Evolutionary conservation across 1,140 invertebrate species (phyloP).

Genomic region (Cyphomyrmex costatus): DNA sequence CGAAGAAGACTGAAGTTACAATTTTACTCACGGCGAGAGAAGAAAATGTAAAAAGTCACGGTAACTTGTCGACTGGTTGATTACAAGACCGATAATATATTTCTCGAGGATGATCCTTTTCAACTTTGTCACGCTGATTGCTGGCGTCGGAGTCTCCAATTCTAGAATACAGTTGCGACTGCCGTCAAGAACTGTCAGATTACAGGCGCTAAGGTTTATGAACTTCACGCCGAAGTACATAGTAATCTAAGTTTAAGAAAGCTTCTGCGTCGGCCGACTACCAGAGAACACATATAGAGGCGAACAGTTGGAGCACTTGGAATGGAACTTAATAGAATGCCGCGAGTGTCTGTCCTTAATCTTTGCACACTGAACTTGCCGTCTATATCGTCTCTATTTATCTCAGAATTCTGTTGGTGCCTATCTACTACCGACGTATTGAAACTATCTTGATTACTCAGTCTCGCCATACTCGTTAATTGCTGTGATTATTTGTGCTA

Average conservation of each 20-base stretch:
- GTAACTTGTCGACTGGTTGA: slow-evolving; percentile 33
- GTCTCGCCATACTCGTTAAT: slow-evolving; percentile 12
- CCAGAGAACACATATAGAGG: slow-evolving; percentile 53
- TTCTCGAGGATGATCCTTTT: slow-evolving; percentile 57
- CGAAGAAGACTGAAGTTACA: background rate
- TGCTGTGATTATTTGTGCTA: slow-evolving; percentile 14
- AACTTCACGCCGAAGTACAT: slow-evolving; percentile 62
- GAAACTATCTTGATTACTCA: slow-evolving; percentile 26
- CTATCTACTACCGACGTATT: slow-evolving; percentile 4
- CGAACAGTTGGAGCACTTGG: slow-evolving; percentile 52
- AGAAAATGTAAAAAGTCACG: slow-evolving; percentile 25
- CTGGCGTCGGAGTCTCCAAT: slow-evolving; percentile 64
- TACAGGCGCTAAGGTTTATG: slow-evolving; percentile 64
- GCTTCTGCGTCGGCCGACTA: slow-evolving; percentile 47
- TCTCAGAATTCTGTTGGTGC: slow-evolving; percentile 25
- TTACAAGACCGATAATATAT: slow-evolving; percentile 56
- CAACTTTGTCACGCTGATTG: slow-evolving; percentile 54
- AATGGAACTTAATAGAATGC: slow-evolving; percentile 62
- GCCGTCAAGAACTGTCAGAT: slow-evolving; percentile 46
- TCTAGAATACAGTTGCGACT: slow-evolving; percentile 28
- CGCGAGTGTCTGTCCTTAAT: slow-evolving; percentile 55
- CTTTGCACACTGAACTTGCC: slow-evolving; percentile 41
- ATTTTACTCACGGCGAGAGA: background rate
- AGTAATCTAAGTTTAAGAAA: slow-evolving; percentile 65
- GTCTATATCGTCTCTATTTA: slow-evolving; percentile 56